Base-by-base conservation (phyloP, 2,888 invertebrate species). In the Galerucella calmariensis region DNA sequence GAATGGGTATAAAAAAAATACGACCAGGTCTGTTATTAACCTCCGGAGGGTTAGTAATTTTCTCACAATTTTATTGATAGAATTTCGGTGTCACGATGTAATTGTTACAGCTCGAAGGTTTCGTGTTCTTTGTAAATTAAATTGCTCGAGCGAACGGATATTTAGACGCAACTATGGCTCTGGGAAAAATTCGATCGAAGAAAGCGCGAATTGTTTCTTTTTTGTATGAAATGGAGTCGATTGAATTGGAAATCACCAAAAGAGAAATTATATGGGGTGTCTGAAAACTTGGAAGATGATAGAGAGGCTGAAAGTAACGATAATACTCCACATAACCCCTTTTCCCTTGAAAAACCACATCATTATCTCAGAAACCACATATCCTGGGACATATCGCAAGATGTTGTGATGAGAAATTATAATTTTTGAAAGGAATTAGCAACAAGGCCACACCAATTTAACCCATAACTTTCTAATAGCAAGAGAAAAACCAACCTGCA, bases 71-170 rank as follows among this genome's bases (percentile, higher is more conserved):
- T 65, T 48, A 71, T 73, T 51, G 69, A 76, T 66, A 68, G 41
- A 73, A 71, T 73, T 76, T 73, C 66, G 70, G 73, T 76, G 73
- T 73, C 76, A 76, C 73, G 76, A 75, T 44, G 63, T 70, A 70
- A 73, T 73, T 73, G 70, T 69, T 70, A 70, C 73, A 48, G 69
- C 70, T 68, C 27, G 59, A 44, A 63, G 72, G 67, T 67, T 74
- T 70, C 74, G 74, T 74, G 74, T 65, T 74, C 58, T 70, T 48
- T 65, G 41, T 11, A 59, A 69, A 69, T 69, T 73, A 69, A 69
- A 73, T 68, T 69, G 58, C 48, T 11, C 27, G 48, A 16, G 27
- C 27, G 48, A 24, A 24, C 44, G 4, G 56, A 41, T 44, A 63
- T 63, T 48, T 51, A 44, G 46, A 46, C 48, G 27, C 27, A 61